Conservation (phyloP, 2,888 invertebrate species). For the Epinotia demarniana region DNA sequence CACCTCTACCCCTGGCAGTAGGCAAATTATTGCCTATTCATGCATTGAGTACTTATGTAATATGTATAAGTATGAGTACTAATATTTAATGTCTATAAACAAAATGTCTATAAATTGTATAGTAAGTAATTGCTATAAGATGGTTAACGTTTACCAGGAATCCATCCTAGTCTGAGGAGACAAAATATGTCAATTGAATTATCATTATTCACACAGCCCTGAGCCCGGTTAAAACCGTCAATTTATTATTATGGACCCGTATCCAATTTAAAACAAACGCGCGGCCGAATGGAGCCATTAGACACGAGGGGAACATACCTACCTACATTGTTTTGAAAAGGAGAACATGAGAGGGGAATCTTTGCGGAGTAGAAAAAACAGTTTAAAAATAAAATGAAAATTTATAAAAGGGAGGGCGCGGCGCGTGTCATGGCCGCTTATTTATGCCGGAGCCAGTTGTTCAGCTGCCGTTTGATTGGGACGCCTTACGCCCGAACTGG, state of each 20-base stretch:
- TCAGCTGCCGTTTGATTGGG: constrained; percentile 80
- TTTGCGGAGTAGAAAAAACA: constrained; percentile 81
- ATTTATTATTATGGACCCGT: constrained; percentile 84
- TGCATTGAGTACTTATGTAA: background rate
- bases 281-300: constrained; percentile 77
- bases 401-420: constrained; percentile 80
- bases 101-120: background rate
- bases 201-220: constrained; percentile 78
- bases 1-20: too few species aligned
- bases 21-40: background rate
- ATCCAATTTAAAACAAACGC: constrained; percentile 85
- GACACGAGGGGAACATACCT: constrained; percentile 55
- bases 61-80: too few species aligned
- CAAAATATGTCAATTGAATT: constrained; percentile 74
- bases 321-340: constrained; percentile 75
- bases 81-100: background rate
- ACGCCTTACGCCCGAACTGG: constrained; percentile 56
- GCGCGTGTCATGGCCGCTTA: constrained; percentile 80
- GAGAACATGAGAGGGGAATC: constrained; percentile 77
- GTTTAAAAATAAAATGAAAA: constrained; percentile 85
- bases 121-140: background rate
- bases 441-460: constrained; percentile 70
- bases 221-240: constrained; percentile 81
- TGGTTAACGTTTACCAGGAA: background rate
- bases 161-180: constrained; percentile 19